Evolutionary conservation across 2,888 invertebrate species (phyloP).

Genomic region (Petrophora chlorosata): DNA sequence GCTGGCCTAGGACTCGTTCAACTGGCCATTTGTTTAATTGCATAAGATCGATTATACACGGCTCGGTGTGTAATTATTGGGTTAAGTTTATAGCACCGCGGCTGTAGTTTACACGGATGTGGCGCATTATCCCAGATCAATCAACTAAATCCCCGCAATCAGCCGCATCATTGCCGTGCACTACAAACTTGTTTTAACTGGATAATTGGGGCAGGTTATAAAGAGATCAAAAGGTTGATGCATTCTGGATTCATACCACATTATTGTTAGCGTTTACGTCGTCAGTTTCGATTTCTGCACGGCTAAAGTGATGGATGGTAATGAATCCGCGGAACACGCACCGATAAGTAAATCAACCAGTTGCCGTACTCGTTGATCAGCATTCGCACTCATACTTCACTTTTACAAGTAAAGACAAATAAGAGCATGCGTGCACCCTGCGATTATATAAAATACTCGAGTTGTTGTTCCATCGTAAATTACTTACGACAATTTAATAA

Average conservation of each 20-base stretch:
- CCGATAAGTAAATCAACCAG: slow-evolving; percentile 21
- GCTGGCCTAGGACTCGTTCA: slow-evolving; percentile 49
- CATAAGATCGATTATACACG: slow-evolving; percentile 66
- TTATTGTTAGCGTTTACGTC: slow-evolving; percentile 12
- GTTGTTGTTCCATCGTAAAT: slow-evolving; percentile 63
- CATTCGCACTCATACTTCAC: slow-evolving; percentile 14
- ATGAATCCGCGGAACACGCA: slow-evolving; percentile 5
- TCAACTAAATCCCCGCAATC: slow-evolving; percentile 36
- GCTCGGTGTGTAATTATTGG: slow-evolving; percentile 51
- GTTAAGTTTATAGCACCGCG: slow-evolving; percentile 32
- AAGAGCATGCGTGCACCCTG: slow-evolving; percentile 41
- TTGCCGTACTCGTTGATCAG: slow-evolving; percentile 2
- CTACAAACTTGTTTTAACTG: slow-evolving; percentile 25
- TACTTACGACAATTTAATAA: slow-evolving; percentile 78
- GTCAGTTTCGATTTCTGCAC: slow-evolving; percentile 13
- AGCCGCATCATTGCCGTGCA: slow-evolving; percentile 29
- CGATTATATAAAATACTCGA: slow-evolving; percentile 44
- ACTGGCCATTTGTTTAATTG: slow-evolving; percentile 64
- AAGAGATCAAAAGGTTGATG: slow-evolving; percentile 8
- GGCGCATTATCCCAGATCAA: slow-evolving; percentile 34
- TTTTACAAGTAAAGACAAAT: slow-evolving; percentile 29
- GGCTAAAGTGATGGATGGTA: slow-evolving; percentile 16
- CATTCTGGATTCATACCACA: slow-evolving; percentile 11
- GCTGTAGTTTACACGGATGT: slow-evolving; percentile 40
- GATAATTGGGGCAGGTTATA: slow-evolving; percentile 18